Conservation (phyloP, 2,797 vertebrate genomes). For the Bradypodion pumilum region DNA sequence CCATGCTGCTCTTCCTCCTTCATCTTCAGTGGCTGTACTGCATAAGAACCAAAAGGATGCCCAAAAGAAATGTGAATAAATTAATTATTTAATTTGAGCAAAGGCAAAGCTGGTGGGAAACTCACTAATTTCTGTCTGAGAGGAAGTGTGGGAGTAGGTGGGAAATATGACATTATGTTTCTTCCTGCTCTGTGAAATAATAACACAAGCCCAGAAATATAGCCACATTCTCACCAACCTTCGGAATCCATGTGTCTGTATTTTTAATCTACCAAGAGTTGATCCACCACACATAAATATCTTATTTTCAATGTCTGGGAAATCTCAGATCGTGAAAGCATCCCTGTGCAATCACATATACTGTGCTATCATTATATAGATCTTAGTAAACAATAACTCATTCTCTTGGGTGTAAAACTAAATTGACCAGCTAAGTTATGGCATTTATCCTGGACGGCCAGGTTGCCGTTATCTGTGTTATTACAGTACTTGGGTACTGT, state of each 20-base stretch:
- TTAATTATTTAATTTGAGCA: not conserved
- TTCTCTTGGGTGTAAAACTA: not conserved
- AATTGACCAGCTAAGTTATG: not conserved
- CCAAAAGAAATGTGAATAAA: not conserved
- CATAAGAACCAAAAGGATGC: not conserved
- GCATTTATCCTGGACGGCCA: not conserved
- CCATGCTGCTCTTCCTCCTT: not conserved
- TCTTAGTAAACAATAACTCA: not conserved
- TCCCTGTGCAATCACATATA: not conserved
- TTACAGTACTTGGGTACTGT: not conserved
- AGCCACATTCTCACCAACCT: not conserved
- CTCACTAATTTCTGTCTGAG: not conserved
- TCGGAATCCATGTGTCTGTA: not conserved
- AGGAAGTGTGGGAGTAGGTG: not conserved
- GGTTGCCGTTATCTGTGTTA: not conserved
- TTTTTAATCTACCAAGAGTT: not conserved
- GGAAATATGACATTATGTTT: not conserved
- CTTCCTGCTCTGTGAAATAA: not conserved
- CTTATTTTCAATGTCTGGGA: not conserved
- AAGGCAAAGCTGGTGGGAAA: not conserved
- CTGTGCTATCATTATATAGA: not conserved
- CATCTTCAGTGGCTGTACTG: not conserved
- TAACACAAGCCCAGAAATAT: not conserved
- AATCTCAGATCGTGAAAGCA: not conserved
- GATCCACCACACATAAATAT: not conserved